A percentile compares a stretch with the other conserved stretches of the same genome.
Evolutionary conservation across 2,113 vertebrate genomes (phyloP).

Genomic region (Eulemur macaco): DNA sequence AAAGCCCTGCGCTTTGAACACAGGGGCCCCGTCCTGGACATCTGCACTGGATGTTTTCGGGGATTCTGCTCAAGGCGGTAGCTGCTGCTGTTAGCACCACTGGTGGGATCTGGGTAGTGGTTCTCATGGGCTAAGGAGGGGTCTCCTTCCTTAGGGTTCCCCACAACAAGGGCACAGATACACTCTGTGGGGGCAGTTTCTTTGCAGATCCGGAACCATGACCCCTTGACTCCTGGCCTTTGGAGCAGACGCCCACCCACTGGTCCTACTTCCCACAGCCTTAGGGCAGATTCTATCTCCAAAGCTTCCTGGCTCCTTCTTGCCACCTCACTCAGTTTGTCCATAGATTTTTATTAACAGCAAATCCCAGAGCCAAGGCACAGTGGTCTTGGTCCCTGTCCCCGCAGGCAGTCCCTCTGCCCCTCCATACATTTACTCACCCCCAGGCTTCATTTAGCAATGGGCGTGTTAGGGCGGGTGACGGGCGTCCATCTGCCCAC

Average conservation of each 20-base stretch:
- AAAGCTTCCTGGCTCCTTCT: background rate
- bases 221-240: background rate
- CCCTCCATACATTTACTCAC: background rate
- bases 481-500: slow-evolving; percentile 55
- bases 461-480: background rate
- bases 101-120: background rate
- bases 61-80: background rate
- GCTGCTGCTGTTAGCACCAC: background rate
- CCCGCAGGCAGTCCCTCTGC: background rate
- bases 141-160: background rate
- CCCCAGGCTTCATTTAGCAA: background rate
- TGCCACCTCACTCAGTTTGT: background rate
- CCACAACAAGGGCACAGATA: background rate
- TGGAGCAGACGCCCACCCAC: background rate
- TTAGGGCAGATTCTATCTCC: background rate
- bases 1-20: background rate
- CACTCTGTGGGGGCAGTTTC: accelerated
- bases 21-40: accelerated
- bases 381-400: background rate
- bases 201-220: too few relatives aligned
- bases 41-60: background rate
- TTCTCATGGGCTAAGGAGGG: background rate
- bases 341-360: background rate
- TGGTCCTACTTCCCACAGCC: background rate
- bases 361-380: background rate